Conservation (phyloP, 2,888 invertebrate genomes). For the Apamea sordens region DNA sequence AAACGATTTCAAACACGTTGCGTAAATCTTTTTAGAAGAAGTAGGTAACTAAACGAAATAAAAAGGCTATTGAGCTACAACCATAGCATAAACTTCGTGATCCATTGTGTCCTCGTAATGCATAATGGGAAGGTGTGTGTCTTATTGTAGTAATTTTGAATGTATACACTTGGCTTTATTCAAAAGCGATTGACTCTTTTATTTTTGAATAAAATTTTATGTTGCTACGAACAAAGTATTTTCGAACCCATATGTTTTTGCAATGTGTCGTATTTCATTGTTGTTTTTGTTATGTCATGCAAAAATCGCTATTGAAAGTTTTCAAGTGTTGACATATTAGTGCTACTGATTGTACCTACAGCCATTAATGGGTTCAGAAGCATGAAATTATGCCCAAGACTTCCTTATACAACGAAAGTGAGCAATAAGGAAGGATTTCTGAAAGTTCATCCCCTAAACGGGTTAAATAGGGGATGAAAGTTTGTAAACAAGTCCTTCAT, state of each 20-base stretch:
- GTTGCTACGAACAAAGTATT: no score
- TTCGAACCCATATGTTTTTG: no score
- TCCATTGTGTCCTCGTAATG: background rate
- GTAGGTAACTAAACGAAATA: background rate
- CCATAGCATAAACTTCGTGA: background rate
- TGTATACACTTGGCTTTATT: no score
- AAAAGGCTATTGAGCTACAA: background rate
- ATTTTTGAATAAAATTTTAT: no score
- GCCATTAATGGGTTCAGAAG: background rate
- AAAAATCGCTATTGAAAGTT: no score
- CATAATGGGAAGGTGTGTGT: background rate
- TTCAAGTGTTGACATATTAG: no score
- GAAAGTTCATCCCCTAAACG: background rate
- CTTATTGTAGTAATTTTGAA: no score
- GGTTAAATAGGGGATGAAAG: background rate
- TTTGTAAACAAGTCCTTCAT: background rate
- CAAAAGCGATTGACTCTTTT: no score
- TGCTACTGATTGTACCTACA: no score
- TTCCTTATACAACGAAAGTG: background rate
- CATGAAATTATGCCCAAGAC: background rate
- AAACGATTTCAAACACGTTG: background rate
- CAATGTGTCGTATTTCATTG: no score
- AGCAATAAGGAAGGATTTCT: background rate
- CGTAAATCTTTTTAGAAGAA: background rate
- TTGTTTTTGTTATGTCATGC: no score